Evolutionary conservation across 1,140 invertebrate genomes (phyloP), one percentile per base, ranked within the genome.

Genomic region (Heterodera carotae): DNA sequence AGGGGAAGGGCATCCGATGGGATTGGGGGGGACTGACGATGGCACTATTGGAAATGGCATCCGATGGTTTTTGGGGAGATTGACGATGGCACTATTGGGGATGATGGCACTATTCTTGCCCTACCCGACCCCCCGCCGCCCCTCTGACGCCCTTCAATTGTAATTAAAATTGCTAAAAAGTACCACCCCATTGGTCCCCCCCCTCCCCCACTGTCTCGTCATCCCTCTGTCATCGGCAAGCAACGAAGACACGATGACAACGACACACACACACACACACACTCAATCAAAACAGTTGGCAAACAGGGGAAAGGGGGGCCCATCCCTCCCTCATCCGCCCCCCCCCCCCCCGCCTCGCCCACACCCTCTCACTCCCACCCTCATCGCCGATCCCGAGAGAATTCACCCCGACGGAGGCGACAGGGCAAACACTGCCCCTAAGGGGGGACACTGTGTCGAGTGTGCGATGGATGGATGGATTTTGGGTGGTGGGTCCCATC

Each of bases 271-370:
- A 29, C 59, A 29, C 59, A 29, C 59, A 29, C 59, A 29, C 62
- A 31, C 62, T 66, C 62, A 66, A 66, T 66, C 62, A 66, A 53
- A 66, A 66, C 62, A 66, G 62, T 66, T 66, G 62, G 62, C 62
- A 66, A 66, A 66, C 62, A 66, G 62, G n/a, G 27, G 62, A 22
- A 66, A 18, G 48, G 48, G 48, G 48, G 48, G 18, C 62, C 27
- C 48, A 18, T 53, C 48, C 48, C n/a, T 29, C n/a, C 62, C n/a
- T 31, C 10, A 18, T 29, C n/a, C 59, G 7, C 59, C 39, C 12
- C 39, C 39, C 39, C 39, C 1, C 2, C 48, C 48, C 12, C 27
- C 12, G 22, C 48, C 12, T 22, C 12, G 7, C n/a, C 62, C 62
- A 8, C 27, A 66, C n/a, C 2, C 62, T 29, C 62, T 10, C 62